These are phyloP conservation scores for Polietes domitor DNA, from an alignment of 2,888 invertebrate species.

Conservation along the genomic window DNA sequence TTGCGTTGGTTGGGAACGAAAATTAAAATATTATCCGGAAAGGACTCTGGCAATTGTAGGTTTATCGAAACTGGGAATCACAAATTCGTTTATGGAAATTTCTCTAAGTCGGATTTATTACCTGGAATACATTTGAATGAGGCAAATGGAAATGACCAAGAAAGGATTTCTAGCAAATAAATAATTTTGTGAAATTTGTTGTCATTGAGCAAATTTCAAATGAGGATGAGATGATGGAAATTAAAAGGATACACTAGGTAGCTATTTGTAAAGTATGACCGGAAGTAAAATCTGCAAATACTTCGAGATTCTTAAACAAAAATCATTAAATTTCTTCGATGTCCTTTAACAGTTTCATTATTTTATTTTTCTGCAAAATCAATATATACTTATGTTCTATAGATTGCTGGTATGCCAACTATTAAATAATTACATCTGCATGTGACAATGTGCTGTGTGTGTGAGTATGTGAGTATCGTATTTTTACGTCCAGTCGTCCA, in stretches of 20 bases:
- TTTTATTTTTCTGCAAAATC: neutral
- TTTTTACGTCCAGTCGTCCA: neutral
- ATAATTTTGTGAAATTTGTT: too few species aligned
- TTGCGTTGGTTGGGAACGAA: neutral
- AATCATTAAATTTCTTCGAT: too few species aligned
- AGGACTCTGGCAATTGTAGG: neutral
- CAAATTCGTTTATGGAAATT: neutral
- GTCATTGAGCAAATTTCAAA: too few species aligned
- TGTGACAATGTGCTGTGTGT: neutral
- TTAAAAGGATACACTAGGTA: too few species aligned
- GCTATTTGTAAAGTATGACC: too few species aligned
- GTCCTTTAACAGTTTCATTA: too few species aligned
- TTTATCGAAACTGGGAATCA: neutral
- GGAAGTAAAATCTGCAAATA: too few species aligned
- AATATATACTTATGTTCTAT: neutral
- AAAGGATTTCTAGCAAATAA: neutral
- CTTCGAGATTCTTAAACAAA: too few species aligned
- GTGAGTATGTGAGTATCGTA: neutral
- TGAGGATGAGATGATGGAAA: too few species aligned
- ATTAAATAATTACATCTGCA: slow-evolving; percentile 6
- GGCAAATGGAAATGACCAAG: neutral
- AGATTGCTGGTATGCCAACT: neutral
- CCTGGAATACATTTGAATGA: neutral
- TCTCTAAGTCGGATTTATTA: neutral
- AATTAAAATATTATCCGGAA: neutral